Percentiles rank a stretch among this genome's conserved stretches.
Evolutionary conservation across 2,797 vertebrate species (phyloP).

Genomic region (Rhynchotus rufescens): DNA sequence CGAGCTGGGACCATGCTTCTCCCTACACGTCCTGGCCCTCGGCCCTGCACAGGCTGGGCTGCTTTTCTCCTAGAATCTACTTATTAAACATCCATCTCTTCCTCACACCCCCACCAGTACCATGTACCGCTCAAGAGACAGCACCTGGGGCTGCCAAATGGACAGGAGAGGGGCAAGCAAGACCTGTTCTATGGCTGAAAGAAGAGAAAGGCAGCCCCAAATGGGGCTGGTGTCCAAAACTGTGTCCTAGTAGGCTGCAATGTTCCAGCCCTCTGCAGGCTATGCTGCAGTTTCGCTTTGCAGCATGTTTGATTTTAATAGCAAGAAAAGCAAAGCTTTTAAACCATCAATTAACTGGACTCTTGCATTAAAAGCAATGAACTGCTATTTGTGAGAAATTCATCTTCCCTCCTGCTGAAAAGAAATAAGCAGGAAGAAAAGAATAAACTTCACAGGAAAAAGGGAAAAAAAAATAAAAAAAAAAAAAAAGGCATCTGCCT

Average conservation of each 20-base stretch:
- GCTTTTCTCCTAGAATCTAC: neutral
- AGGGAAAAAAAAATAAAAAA: neutral
- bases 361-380: conserved; percentile 47
- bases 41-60: accelerated
- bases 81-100: accelerated
- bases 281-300: neutral
- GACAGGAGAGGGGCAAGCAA: neutral
- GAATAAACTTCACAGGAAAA: neutral
- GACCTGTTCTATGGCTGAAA: accelerated
- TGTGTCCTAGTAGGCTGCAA: neutral
- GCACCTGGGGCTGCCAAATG: accelerated
- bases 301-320: neutral
- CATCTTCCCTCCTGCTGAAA: conserved; percentile 63
- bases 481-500: neutral
- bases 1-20: too few species aligned
- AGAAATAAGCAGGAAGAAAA: conserved; percentile 32
- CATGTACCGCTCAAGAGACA: neutral
- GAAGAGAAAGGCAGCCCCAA: neutral
- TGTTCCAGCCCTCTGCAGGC: neutral
- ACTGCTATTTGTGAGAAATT: conserved; percentile 30
- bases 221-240: neutral
- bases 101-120: neutral
- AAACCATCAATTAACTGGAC: conserved; percentile 63
- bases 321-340: conserved; percentile 20
- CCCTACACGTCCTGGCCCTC: accelerated